A percentile compares a stretch with the other conserved stretches of the same genome.
These are phyloP conservation scores for Mormyrus proboscirostris DNA, from an alignment of 2,797 vertebrate genomes.

Conservation along the genomic window DNA sequence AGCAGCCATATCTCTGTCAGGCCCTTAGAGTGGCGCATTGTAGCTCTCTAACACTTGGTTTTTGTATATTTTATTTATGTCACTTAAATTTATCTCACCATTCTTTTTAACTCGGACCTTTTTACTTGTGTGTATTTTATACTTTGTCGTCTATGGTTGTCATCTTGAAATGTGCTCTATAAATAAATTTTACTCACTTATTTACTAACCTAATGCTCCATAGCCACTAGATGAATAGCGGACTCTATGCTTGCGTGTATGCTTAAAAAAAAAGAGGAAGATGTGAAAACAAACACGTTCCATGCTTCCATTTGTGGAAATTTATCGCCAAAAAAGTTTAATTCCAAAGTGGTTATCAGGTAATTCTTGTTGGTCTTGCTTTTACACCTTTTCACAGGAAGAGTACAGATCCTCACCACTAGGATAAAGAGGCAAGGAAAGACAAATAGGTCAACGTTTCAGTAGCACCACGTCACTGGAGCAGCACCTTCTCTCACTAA, in stretches of 20 bases:
- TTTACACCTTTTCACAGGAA: neutral
- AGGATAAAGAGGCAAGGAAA: neutral
- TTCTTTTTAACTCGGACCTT: neutral
- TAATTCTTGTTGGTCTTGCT: neutral
- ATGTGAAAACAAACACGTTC: neutral
- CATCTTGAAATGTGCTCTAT: neutral
- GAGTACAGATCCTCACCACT: neutral
- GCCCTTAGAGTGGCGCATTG: neutral
- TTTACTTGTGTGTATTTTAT: neutral
- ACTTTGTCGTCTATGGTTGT: neutral
- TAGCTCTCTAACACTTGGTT: neutral
- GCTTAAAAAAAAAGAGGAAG: neutral
- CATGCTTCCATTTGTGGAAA: neutral
- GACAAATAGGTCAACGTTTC: neutral
- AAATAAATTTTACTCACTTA: neutral
- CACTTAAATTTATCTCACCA: neutral
- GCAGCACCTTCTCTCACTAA: neutral
- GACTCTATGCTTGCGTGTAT: neutral
- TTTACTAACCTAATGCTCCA: neutral
- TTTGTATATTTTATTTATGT: neutral
- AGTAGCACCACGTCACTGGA: neutral
- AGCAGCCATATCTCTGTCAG: neutral
- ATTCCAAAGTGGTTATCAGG: neutral
- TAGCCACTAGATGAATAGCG: neutral
- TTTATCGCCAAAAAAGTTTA: neutral